phyloP scores from a whole-genome alignment of 2,888 invertebrate genomes.

The Subacronicta megacephala region DNA sequence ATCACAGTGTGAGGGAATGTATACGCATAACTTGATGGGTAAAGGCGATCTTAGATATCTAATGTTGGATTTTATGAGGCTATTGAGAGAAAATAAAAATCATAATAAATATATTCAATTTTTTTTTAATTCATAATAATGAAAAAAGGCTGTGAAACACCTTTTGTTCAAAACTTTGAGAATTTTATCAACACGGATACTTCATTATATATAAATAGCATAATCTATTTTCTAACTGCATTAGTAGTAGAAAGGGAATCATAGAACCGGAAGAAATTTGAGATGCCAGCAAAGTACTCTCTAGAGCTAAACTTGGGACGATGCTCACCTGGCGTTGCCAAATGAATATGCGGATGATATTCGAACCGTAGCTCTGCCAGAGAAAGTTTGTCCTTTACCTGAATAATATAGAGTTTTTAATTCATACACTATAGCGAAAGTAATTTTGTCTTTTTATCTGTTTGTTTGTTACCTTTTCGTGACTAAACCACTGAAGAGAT shows the following conservation, averaged over 20 bases:
- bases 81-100: background rate
- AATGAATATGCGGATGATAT: slow-evolving; percentile 48
- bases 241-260: slow-evolving; percentile 17
- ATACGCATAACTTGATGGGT: too few species aligned
- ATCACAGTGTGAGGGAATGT: too few species aligned
- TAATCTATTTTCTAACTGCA: slow-evolving; percentile 1
- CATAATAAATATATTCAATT: too few species aligned
- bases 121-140: too few species aligned
- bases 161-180: too few species aligned
- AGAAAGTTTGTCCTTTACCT: slow-evolving; percentile 39
- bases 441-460: too few species aligned
- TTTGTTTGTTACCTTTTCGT: too few species aligned
- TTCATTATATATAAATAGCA: slow-evolving; percentile 1
- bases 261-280: slow-evolving; percentile 19
- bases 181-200: background rate
- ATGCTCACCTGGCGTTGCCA: slow-evolving; percentile 34
- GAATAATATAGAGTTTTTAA: too few species aligned
- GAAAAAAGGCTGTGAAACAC: too few species aligned
- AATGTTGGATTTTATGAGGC: background rate
- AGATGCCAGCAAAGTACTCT: slow-evolving; percentile 23
- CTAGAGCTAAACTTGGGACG: slow-evolving; percentile 18
- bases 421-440: too few species aligned
- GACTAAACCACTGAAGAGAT: too few species aligned
- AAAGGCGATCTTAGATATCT: too few species aligned
- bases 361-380: slow-evolving; percentile 21